Evolutionary conservation across 2,113 vertebrate species (phyloP).

Genomic region (Acrocephalus kingi): DNA sequence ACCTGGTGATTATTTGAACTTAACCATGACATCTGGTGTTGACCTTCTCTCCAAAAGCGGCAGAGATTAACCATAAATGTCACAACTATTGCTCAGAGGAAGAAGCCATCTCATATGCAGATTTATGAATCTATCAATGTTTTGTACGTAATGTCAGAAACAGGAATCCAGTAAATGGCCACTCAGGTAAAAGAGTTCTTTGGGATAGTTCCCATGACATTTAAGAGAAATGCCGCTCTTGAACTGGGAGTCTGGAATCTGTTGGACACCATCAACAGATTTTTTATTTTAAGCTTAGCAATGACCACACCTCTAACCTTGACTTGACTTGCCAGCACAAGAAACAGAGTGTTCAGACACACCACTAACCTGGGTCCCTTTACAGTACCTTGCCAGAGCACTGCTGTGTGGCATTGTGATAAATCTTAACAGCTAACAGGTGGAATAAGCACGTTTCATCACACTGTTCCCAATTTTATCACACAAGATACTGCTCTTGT

Average conservation of each 20-base stretch:
- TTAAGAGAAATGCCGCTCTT: background rate
- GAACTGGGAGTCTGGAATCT: background rate
- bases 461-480: background rate
- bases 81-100: background rate
- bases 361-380: background rate
- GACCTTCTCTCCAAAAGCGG: background rate
- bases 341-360: background rate
- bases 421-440: background rate
- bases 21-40: background rate
- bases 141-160: background rate
- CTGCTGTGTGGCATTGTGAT: background rate
- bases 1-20: background rate
- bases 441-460: background rate
- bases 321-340: background rate
- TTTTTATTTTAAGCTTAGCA: background rate
- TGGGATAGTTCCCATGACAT: background rate
- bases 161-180: background rate
- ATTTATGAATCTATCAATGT: background rate
- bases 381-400: background rate
- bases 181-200: background rate
- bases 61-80: background rate
- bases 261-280: fast-evolving
- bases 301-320: background rate
- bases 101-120: background rate
- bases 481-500: background rate